A percentile compares a stretch with the other conserved stretches of the same genome.
Conservation (phyloP, 2,113 vertebrate species). For the Apistogramma diplotaenia region DNA sequence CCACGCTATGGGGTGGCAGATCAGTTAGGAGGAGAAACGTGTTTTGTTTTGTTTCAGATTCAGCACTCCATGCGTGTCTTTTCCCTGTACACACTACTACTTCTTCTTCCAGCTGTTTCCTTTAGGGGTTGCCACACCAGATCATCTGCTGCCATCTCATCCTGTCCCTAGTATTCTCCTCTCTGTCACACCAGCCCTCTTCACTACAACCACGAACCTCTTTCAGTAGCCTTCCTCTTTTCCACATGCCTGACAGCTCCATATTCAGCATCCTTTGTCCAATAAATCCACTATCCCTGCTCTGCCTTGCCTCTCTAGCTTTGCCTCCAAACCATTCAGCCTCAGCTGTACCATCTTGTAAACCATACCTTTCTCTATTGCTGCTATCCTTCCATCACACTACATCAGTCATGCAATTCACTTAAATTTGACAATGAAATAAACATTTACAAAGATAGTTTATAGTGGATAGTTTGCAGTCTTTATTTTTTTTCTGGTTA, state of each 20-base stretch:
- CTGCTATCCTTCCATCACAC: neutral
- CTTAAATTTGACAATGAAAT: neutral
- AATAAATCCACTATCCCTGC: neutral
- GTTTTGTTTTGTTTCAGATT: neutral
- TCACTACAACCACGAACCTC: neutral
- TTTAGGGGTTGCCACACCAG: neutral
- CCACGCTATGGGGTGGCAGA: neutral
- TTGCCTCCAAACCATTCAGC: neutral
- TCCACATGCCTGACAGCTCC: neutral
- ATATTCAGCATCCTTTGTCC: neutral
- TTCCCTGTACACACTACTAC: neutral
- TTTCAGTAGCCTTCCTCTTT: neutral
- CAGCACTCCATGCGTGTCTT: neutral
- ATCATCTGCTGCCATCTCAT: neutral
- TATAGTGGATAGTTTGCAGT: neutral
- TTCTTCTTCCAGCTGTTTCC: neutral
- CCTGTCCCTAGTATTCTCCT: neutral
- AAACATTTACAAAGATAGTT: neutral
- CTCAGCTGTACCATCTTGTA: neutral
- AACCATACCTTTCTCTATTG: neutral
- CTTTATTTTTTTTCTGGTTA: neutral
- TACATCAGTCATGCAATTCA: neutral
- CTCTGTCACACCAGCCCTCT: neutral
- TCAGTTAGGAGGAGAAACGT: neutral
- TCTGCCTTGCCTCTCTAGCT: neutral